phyloP scores from a whole-genome alignment of 2,888 invertebrate genomes.

The Torymus aiolomorphi region DNA sequence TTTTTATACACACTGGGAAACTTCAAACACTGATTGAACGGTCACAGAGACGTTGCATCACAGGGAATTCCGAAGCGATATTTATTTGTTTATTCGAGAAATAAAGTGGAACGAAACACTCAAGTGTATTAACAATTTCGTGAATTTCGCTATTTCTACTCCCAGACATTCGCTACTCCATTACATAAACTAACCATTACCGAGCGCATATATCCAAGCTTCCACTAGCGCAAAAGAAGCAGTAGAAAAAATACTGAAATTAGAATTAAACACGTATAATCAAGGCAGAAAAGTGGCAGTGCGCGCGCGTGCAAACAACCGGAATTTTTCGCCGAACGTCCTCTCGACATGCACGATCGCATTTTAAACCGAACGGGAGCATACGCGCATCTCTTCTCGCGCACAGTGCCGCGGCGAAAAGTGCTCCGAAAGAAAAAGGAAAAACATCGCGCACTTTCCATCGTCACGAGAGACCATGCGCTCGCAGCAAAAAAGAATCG shows the following conservation, averaged over 20 bases:
- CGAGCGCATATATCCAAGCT: too few relatives aligned
- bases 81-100: too few relatives aligned
- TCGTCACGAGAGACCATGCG: conserved; percentile 19
- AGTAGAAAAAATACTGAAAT: background rate
- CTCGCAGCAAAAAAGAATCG: background rate
- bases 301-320: background rate
- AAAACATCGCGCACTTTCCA: conserved; percentile 30
- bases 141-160: too few relatives aligned
- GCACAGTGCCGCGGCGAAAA: conserved; percentile 24
- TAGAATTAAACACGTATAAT: conserved; percentile 34
- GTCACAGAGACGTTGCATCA: too few relatives aligned
- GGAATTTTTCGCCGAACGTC: conserved; percentile 28
- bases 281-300: conserved; percentile 10
- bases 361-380: conserved; percentile 47
- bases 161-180: too few relatives aligned
- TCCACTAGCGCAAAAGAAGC: too few relatives aligned
- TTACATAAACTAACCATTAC: too few relatives aligned
- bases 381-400: conserved; percentile 24
- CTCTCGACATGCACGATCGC: conserved; percentile 38
- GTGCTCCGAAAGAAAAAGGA: conserved; percentile 31
- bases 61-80: too few relatives aligned
- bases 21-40: too few relatives aligned
- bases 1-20: too few relatives aligned
- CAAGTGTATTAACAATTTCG: too few relatives aligned
- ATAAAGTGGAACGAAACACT: too few relatives aligned